Evolutionary conservation across 1,140 invertebrate species (phyloP).

Genomic region (Anastrepha obliqua): DNA sequence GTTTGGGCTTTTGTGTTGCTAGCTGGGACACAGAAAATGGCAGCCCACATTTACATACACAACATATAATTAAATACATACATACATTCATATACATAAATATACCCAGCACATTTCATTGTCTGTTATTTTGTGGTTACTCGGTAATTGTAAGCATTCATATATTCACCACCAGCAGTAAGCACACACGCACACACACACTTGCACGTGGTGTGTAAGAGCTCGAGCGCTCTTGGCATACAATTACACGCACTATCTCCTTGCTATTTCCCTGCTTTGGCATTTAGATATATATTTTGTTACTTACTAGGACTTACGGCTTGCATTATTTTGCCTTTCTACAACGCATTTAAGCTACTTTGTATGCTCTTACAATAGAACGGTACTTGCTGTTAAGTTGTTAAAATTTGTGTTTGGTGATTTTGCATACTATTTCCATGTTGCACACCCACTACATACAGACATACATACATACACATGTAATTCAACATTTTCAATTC

Average conservation of each 20-base stretch:
- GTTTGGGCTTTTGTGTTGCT: not conserved
- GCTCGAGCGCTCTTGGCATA: not conserved
- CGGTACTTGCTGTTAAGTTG: constrained; percentile 41
- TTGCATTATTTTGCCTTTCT: constrained; percentile 4
- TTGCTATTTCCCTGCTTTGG: not conserved
- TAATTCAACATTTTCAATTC: constrained; percentile 29
- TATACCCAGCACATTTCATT: not conserved
- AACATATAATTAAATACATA: too few relatives aligned
- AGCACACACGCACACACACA: not conserved
- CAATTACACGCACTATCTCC: not conserved
- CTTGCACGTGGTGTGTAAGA: not conserved
- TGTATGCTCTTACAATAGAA: not conserved
- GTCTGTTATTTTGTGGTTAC: constrained; percentile 31
- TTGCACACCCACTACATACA: not conserved
- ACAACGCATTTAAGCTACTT: not conserved
- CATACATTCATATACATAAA: not conserved
- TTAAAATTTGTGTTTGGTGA: constrained; percentile 26
- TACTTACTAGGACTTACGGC: constrained; percentile 17
- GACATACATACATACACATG: not conserved
- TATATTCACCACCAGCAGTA: not conserved
- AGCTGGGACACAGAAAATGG: not conserved
- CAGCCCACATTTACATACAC: not conserved
- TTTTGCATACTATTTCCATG: not conserved
- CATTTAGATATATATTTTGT: constrained; percentile 27
- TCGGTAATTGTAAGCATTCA: not conserved